Evolutionary conservation across 1,140 invertebrate genomes (phyloP).

Genomic region (Megalonaias nervosa): DNA sequence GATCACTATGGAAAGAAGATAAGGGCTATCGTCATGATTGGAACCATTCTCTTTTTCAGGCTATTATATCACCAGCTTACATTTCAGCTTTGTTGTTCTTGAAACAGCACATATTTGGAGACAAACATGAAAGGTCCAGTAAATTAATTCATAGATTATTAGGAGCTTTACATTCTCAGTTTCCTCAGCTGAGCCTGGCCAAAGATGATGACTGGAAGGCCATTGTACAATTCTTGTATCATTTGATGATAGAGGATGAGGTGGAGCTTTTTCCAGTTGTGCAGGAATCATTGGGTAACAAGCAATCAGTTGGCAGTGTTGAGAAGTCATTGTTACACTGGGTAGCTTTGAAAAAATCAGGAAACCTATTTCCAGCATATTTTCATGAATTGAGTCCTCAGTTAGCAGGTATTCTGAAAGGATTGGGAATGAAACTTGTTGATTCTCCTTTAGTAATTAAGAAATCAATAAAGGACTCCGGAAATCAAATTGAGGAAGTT

Average conservation of each 20-base stretch:
- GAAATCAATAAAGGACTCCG: slow-evolving; percentile 10
- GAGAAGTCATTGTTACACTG: neutral
- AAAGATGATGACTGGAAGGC: slow-evolving; percentile 19
- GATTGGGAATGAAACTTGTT: slow-evolving; percentile 33
- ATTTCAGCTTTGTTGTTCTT: slow-evolving; percentile 23
- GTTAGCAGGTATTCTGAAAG: slow-evolving; percentile 15
- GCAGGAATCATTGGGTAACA: too few species aligned
- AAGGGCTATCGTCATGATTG: slow-evolving; percentile 40
- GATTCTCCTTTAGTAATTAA: slow-evolving; percentile 17
- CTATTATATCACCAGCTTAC: slow-evolving; percentile 49
- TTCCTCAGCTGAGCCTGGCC: slow-evolving; percentile 20
- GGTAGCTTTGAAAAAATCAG: neutral
- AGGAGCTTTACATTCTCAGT: slow-evolving; percentile 21
- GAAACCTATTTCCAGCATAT: neutral
- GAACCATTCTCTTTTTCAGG: slow-evolving; percentile 47
- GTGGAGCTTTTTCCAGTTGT: neutral
- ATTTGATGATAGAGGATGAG: neutral
- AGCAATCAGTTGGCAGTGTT: too few species aligned
- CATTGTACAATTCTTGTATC: slow-evolving; percentile 11
- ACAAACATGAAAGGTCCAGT: neutral
- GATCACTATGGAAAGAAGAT: slow-evolving; percentile 43
- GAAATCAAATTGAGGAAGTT: slow-evolving; percentile 1
- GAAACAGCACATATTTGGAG: slow-evolving; percentile 8
- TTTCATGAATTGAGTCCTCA: neutral
- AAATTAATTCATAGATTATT: neutral